Base-by-base conservation (phyloP, 2,113 vertebrate species). In the Pollachius pollachius region DNA sequence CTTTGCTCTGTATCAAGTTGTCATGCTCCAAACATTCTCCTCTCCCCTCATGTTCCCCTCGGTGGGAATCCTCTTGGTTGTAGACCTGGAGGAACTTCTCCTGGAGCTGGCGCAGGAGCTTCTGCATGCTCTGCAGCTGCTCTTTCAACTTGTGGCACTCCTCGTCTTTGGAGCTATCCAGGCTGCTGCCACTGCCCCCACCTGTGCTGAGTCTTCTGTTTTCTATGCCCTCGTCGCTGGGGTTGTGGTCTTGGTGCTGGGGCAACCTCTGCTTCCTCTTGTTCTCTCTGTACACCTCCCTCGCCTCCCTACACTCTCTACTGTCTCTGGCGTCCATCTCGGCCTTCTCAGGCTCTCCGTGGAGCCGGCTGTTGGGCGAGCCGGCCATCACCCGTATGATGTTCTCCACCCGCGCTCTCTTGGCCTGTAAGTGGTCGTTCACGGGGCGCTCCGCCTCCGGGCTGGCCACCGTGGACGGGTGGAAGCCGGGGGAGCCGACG, bases 331-430 rank as follows among this genome's bases (percentile, higher is more conserved):
- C 80, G 0, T 79, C 87, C 15, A 70, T 54, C 0, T 85, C 81
- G 0, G 19, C 25, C 18, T 81, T 79, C 16, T 89, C 89, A 67
- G 72, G 65, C 62, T 92, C 90, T 16, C 19, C 75, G 0, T 77
- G 77, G 0, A 37, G 73, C 34, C 69, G 75, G 17, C 88, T 72
- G n/a, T 75, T 81, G 15, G 94, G 92, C 61, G 93, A 92, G 16
- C 93, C 87, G 1, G 86, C 92, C 93, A 97, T 97, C 48, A 95
- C 94, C 78, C 83, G 90, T 77, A 97, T 90, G 54, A 97, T 97
- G 85, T 95, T 97, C 85, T 99, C 96, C 70, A 99, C 97, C 65
- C 96, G 89, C 69, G 96, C 95, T 34, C 94, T 89, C 78, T 99
- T 99, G 23, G 95, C 96, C 83, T 71, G 90, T 72, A 94, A 70